Conservation (phyloP, 2,113 vertebrate species). For the Pipa parva region DNA sequence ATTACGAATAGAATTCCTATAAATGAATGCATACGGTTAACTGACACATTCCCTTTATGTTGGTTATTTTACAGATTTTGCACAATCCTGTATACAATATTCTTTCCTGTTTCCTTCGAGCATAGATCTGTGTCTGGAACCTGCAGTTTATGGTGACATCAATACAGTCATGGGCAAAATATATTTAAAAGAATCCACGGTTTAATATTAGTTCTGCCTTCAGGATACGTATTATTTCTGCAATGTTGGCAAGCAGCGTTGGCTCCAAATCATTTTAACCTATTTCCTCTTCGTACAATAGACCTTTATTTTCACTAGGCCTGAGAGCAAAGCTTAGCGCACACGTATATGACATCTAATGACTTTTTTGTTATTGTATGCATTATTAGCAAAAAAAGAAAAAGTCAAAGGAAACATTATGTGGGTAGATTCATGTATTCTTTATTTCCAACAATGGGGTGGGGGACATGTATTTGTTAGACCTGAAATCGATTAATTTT, state of each 20-base stretch:
- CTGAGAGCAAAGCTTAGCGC: neutral
- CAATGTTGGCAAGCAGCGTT: neutral
- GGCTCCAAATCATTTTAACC: constrained; percentile 3
- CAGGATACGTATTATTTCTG: neutral
- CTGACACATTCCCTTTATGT: too few species aligned
- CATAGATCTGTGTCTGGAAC: neutral
- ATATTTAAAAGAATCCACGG: neutral
- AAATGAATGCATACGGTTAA: too few species aligned
- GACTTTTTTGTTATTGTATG: neutral
- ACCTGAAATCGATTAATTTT: too few species aligned
- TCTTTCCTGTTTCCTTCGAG: neutral
- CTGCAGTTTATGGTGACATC: neutral
- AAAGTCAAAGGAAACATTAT: too few species aligned
- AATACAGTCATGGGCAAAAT: neutral
- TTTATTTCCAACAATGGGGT: too few species aligned
- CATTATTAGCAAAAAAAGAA: neutral
- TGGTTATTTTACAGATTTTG: too few species aligned
- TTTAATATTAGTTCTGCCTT: neutral
- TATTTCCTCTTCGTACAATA: neutral
- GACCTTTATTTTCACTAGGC: neutral
- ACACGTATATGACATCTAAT: neutral
- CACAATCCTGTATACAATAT: neutral
- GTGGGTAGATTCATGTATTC: too few species aligned
- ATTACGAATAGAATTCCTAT: too few species aligned
- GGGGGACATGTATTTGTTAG: too few species aligned